These are phyloP conservation scores for Pteropus alecto DNA, from an alignment of 2,113 vertebrate species.

Conservation along the genomic window DNA sequence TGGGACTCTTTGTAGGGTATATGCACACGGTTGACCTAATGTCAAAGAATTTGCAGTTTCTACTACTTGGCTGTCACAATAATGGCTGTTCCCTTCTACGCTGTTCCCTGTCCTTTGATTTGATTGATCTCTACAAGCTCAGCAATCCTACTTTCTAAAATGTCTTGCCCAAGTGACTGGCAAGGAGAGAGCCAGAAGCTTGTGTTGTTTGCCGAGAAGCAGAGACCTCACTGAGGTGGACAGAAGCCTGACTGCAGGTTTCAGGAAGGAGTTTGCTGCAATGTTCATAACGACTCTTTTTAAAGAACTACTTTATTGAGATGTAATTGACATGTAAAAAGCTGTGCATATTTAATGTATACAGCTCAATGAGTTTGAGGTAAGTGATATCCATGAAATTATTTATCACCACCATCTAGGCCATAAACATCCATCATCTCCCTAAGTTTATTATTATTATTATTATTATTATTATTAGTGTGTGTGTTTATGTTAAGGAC, in stretches of 20 bases:
- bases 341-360: background rate
- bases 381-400: background rate
- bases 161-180: accelerated
- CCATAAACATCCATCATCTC: background rate
- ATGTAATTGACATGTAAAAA: background rate
- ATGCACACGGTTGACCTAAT: background rate
- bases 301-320: background rate
- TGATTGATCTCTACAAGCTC: background rate
- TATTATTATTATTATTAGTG: background rate
- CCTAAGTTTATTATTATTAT: background rate
- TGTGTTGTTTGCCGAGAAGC: accelerated
- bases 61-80: background rate
- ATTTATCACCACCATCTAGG: background rate
- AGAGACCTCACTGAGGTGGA: accelerated
- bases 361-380: background rate
- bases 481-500: background rate
- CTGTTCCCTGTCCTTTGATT: background rate
- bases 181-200: background rate
- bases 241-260: background rate
- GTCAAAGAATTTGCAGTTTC: background rate
- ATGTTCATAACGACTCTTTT: background rate
- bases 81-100: background rate
- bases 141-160: background rate
- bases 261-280: background rate
- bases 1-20: accelerated